phyloP scores from a whole-genome alignment of 2,113 vertebrate genomes.

The Poicephalus gulielmi region DNA sequence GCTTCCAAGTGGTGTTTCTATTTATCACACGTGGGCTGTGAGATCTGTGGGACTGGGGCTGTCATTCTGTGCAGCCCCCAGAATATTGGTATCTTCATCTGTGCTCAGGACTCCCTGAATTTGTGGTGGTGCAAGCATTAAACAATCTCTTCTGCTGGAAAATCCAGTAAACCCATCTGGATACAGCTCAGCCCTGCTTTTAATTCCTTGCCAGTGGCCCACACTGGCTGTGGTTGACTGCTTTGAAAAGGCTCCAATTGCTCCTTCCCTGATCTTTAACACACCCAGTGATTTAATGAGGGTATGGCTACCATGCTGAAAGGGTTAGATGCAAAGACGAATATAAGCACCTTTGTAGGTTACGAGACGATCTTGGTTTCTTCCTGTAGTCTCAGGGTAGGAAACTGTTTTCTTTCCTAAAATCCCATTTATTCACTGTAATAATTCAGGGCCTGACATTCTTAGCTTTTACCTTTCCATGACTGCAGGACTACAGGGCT shows the following conservation, averaged over 20 bases:
- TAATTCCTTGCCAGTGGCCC: not conserved
- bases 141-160: not conserved
- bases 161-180: conserved; percentile 3
- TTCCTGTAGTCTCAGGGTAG: not conserved
- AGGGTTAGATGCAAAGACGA: not conserved
- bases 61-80: not conserved
- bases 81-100: not conserved
- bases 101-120: not conserved
- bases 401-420: not conserved
- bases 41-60: not conserved
- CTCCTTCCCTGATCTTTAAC: not conserved
- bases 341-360: not conserved
- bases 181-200: not conserved
- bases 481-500: not conserved
- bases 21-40: not conserved
- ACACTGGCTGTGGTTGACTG: not conserved
- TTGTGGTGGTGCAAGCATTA: not conserved
- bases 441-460: not conserved
- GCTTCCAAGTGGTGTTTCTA: not conserved
- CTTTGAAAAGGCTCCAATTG: not conserved
- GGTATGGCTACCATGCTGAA: not conserved
- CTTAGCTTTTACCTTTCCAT: not conserved
- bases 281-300: not conserved
- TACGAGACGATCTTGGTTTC: not conserved
- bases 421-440: not conserved